Evolutionary conservation across 2,888 invertebrate species (phyloP).

Genomic region (Hypsopygia costalis): DNA sequence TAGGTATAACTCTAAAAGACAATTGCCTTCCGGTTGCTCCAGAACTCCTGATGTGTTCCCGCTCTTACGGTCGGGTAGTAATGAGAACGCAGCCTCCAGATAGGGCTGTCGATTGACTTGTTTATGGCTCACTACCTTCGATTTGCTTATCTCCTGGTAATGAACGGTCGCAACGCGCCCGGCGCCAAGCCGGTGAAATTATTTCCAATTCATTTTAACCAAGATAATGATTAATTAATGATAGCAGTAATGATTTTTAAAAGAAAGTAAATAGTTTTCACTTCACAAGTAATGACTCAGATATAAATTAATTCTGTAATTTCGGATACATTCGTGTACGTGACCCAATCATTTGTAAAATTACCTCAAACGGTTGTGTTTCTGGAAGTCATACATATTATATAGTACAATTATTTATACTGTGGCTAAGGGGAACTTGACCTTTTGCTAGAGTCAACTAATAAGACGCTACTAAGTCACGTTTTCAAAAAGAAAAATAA

Average conservation of each 20-base stretch:
- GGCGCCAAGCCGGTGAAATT: not conserved
- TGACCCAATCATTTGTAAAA: too few species aligned
- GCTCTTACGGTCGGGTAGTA: not conserved
- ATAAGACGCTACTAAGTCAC: not conserved
- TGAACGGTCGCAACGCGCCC: not conserved
- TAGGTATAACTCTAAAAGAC: too few species aligned
- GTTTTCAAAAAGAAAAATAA: not conserved
- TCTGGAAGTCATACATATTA: too few species aligned
- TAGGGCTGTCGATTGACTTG: conserved; percentile 1
- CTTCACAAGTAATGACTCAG: too few species aligned
- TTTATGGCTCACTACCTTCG: not conserved
- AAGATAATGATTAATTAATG: not conserved
- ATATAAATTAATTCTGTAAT: too few species aligned
- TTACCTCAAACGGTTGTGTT: too few species aligned
- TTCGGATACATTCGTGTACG: too few species aligned
- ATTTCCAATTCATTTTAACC: not conserved
- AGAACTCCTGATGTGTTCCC: not conserved
- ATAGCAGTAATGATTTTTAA: not conserved
- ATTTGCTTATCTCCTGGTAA: not conserved
- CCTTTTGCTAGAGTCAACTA: too few species aligned
- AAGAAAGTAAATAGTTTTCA: not conserved
- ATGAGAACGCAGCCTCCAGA: not conserved
- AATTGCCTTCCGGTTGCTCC: too few species aligned
- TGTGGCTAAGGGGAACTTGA: too few species aligned
- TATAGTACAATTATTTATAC: too few species aligned